Evolutionary conservation across 2,797 vertebrate genomes (phyloP).

Genomic region (Scolopax rusticola): DNA sequence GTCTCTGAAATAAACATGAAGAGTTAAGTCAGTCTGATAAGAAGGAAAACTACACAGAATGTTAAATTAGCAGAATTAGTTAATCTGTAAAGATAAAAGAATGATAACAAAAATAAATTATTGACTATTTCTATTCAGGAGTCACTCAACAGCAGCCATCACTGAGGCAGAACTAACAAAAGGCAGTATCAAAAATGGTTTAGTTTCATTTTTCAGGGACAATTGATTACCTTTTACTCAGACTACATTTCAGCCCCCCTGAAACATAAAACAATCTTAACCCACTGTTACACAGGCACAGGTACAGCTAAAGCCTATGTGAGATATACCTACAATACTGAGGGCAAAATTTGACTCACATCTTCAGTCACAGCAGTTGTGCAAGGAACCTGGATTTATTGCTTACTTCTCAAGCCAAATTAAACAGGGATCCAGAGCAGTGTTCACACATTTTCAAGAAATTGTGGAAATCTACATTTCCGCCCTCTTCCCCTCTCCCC

Average conservation of each 20-base stretch:
- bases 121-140: constrained; percentile 1
- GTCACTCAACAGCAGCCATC: constrained; percentile 35
- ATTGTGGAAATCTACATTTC: not conserved
- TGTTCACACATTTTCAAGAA: not conserved
- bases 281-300: not conserved
- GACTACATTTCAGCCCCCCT: not conserved
- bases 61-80: constrained; percentile 1
- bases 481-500: not conserved
- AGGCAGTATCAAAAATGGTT: constrained; percentile 10
- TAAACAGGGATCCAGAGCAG: not conserved
- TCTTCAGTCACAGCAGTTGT: not conserved
- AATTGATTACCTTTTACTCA: not conserved
- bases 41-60: not conserved
- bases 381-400: not conserved
- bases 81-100: not conserved
- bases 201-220: constrained; percentile 2
- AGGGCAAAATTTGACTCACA: not conserved
- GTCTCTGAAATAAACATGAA: not conserved
- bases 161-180: constrained; percentile 2
- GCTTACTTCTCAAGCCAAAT: not conserved
- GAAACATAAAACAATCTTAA: not conserved
- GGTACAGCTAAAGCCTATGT: not conserved
- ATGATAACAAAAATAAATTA: constrained; percentile 5
- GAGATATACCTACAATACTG: not conserved
- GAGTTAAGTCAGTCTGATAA: not conserved